Percentiles rank a stretch among this genome's conserved stretches.
Evolutionary conservation across 1,140 invertebrate genomes (phyloP).

Genomic region (Lanistes nyassanus): DNA sequence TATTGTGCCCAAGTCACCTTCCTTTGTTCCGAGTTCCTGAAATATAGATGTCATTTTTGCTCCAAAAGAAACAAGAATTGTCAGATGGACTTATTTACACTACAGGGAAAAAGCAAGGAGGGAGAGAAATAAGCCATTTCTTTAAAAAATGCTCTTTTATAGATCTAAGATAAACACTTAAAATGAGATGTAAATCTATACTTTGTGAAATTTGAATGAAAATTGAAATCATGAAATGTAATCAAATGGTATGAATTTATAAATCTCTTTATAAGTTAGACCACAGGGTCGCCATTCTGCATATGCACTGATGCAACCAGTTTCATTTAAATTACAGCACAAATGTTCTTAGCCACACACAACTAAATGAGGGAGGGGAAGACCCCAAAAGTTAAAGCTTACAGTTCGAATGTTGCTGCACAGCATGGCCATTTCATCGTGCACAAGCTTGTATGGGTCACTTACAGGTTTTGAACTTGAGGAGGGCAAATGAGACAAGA

Average conservation of each 20-base stretch:
- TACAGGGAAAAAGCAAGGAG: not conserved
- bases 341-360: no score
- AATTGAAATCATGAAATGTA: no score
- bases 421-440: constrained; percentile 79
- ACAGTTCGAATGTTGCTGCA: constrained; percentile 43
- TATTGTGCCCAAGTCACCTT: constrained; percentile 64
- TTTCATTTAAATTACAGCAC: no score
- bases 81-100: not conserved
- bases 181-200: no score
- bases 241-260: no score
- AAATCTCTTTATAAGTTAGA: no score
- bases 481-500: not conserved
- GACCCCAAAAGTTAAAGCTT: constrained; percentile 19
- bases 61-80: not conserved
- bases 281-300: no score
- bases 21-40: constrained; percentile 35
- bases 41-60: constrained; percentile 12
- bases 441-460: constrained; percentile 85
- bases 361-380: no score
- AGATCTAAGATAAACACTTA: no score
- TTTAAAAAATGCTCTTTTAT: no score
- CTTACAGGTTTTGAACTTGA: constrained; percentile 59
- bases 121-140: not conserved
- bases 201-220: no score
- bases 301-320: no score